phyloP scores from a whole-genome alignment of 2,888 invertebrate genomes.

The Andrena camellia region DNA sequence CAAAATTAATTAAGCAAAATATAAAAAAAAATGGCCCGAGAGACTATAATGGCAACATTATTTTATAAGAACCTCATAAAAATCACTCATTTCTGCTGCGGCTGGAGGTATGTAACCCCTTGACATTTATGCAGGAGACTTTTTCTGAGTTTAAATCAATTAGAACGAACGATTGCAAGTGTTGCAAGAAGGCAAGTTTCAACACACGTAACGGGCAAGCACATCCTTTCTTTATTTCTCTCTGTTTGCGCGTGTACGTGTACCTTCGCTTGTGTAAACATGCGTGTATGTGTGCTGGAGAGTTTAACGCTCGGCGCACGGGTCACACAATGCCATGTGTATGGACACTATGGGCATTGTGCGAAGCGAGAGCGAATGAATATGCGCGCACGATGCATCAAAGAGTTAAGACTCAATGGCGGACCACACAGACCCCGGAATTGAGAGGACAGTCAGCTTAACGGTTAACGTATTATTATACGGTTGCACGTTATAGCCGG shows the following conservation, averaged over 20 bases:
- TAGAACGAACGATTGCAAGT: slow-evolving; percentile 69
- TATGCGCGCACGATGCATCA: slow-evolving; percentile 78
- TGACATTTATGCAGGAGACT: too few relatives aligned
- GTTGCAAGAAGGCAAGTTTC: slow-evolving; percentile 48
- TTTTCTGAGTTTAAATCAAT: background rate
- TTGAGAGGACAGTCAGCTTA: slow-evolving; percentile 78
- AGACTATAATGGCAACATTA: too few relatives aligned
- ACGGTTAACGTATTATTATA: slow-evolving; percentile 77
- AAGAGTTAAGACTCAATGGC: slow-evolving; percentile 80
- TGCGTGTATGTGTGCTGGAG: slow-evolving; percentile 61
- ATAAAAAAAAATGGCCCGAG: too few relatives aligned
- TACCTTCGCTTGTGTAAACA: background rate
- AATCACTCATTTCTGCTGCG: too few relatives aligned
- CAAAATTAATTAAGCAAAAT: too few relatives aligned
- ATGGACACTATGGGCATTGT: slow-evolving; percentile 79
- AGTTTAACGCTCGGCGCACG: slow-evolving; percentile 79
- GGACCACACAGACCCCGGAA: slow-evolving; percentile 78
- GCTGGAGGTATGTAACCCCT: too few relatives aligned
- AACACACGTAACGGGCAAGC: slow-evolving; percentile 40
- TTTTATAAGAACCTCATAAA: too few relatives aligned
- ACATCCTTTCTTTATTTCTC: slow-evolving; percentile 39
- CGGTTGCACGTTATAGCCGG: slow-evolving; percentile 65
- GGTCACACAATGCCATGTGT: slow-evolving; percentile 76
- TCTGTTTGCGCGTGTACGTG: slow-evolving; percentile 4
- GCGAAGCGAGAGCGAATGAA: slow-evolving; percentile 74